These are phyloP conservation scores for Mylabris sibirica DNA, from an alignment of 2,888 invertebrate species.

Conservation along the genomic window DNA sequence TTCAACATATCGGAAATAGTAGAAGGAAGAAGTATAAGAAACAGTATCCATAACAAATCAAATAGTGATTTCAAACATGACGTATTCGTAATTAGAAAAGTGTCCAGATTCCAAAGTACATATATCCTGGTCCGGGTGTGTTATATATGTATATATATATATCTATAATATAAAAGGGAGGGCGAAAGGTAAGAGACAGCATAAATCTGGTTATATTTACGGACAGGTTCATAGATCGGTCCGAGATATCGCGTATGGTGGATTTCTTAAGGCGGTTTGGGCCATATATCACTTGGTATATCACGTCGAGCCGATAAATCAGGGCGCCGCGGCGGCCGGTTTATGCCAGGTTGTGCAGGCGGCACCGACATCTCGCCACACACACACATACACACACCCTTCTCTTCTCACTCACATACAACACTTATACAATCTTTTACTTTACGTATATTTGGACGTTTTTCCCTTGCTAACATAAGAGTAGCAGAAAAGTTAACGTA, in stretches of 20 bases:
- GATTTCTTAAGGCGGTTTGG: conserved; percentile 55
- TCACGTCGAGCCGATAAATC: conserved; percentile 61
- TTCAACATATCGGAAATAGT: not conserved
- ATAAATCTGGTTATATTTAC: conserved; percentile 61
- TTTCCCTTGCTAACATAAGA: not conserved
- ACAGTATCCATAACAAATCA: conserved; percentile 42
- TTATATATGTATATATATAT: not conserved
- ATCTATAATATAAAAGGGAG: conserved; percentile 14
- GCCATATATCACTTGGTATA: conserved; percentile 61
- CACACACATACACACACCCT: conserved; percentile 20
- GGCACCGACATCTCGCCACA: conserved; percentile 46
- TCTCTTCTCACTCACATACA: conserved; percentile 26
- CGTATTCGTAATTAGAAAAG: conserved; percentile 50
- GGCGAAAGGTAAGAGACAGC: conserved; percentile 43
- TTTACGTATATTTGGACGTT: conserved; percentile 8
- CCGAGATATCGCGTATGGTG: conserved; percentile 57
- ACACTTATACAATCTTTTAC: no score
- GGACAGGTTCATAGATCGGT: conserved; percentile 59
- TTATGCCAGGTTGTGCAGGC: conserved; percentile 51
- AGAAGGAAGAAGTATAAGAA: not conserved
- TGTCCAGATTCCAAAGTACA: conserved; percentile 29
- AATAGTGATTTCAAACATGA: conserved; percentile 48
- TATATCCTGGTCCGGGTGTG: not conserved
- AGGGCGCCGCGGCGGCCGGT: conserved; percentile 49
- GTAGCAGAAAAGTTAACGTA: not conserved